These are phyloP conservation scores for Pocillopora grandis DNA, from an alignment of 92 coral and sea anemone genomes.

Conservation along the genomic window DNA sequence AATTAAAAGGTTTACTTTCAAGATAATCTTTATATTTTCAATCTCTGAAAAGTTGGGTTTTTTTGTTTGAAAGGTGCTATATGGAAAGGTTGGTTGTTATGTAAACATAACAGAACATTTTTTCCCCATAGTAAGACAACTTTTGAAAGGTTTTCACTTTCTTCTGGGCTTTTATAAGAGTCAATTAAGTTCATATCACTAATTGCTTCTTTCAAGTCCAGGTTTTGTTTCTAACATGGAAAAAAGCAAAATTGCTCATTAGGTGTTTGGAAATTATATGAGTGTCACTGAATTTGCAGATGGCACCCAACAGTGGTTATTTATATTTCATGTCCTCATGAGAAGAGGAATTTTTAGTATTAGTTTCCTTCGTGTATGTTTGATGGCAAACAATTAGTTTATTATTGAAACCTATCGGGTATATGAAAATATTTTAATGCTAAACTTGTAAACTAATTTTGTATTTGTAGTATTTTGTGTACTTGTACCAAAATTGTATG, in stretches of 20 bases:
- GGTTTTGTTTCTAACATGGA: background rate
- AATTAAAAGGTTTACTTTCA: background rate
- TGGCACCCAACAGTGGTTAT: background rate
- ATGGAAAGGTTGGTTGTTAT: background rate
- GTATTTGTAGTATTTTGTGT: too few relatives aligned
- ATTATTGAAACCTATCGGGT: background rate
- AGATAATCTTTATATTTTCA: background rate
- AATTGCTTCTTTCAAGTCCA: background rate
- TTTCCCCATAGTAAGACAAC: conserved; percentile 4
- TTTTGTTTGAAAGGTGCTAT: background rate
- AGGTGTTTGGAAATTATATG: background rate
- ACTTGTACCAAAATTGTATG: background rate
- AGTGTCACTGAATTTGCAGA: background rate
- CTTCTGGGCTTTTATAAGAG: background rate
- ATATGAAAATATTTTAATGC: background rate
- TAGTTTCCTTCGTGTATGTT: background rate
- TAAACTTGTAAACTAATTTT: background rate
- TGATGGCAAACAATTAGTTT: background rate
- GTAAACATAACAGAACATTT: background rate
- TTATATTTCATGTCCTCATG: background rate
- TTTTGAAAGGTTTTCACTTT: background rate
- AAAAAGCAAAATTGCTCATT: background rate
- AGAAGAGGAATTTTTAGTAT: background rate
- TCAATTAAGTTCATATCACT: background rate
- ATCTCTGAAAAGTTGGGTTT: background rate